These are phyloP conservation scores for Heterotilapia buettikoferi DNA, from an alignment of 2,113 vertebrate genomes.

Conservation along the genomic window DNA sequence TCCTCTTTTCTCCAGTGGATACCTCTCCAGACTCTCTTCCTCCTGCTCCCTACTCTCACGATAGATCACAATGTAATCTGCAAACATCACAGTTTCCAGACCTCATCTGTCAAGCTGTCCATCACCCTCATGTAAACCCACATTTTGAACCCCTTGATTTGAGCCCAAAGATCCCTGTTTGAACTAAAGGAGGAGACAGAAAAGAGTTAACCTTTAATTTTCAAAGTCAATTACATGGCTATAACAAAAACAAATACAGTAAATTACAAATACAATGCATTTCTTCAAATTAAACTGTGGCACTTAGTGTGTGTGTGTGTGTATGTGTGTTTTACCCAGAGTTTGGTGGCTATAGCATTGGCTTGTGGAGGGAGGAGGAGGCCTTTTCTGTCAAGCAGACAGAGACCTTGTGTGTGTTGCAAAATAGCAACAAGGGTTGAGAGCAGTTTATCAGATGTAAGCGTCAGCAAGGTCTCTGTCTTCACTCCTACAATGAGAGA, in stretches of 20 bases:
- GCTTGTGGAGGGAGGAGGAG: conserved; percentile 60
- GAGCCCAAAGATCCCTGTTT: neutral
- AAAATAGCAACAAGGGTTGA: conserved; percentile 56
- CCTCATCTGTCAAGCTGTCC: neutral
- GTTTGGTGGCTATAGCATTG: conserved; percentile 64
- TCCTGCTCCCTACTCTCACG: neutral
- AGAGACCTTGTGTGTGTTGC: conserved; percentile 28
- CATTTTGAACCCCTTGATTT: neutral
- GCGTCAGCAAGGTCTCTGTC: conserved; percentile 53
- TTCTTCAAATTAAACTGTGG: neutral
- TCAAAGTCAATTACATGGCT: neutral
- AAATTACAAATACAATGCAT: neutral
- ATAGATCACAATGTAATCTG: neutral
- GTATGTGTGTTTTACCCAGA: conserved; percentile 66
- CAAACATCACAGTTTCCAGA: accelerated
- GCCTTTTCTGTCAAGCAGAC: conserved; percentile 17
- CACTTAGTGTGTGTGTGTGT: neutral
- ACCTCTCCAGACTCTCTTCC: neutral
- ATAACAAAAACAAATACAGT: neutral
- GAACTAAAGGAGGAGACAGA: neutral
- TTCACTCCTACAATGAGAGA: conserved; percentile 65
- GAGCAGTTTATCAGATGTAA: conserved; percentile 62
- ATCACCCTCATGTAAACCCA: neutral
- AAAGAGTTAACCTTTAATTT: neutral
- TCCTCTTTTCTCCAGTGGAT: neutral